phyloP scores from a whole-genome alignment of 2,888 invertebrate genomes.

The Sinelater perroti region DNA sequence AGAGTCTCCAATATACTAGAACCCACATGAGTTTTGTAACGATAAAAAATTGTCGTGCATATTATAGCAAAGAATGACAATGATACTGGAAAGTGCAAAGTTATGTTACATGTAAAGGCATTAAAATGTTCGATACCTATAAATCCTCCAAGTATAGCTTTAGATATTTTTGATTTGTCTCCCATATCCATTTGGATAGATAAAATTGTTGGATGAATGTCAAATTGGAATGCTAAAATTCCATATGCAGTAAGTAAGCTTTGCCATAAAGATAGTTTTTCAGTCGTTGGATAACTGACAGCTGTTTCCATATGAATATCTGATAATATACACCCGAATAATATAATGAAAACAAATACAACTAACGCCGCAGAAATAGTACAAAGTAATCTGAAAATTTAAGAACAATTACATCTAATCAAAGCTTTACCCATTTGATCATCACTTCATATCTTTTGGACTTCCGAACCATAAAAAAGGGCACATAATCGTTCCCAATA shows the following conservation, averaged over 20 bases:
- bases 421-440: not conserved
- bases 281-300: too few species aligned
- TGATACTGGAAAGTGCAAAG: conserved; percentile 61
- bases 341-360: conserved; percentile 68
- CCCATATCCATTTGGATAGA: conserved; percentile 94
- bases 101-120: not conserved
- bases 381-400: conserved; percentile 68
- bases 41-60: conserved; percentile 67
- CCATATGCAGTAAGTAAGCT: conserved; percentile 72
- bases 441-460: conserved; percentile 91
- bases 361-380: conserved; percentile 73
- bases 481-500: conserved; percentile 77
- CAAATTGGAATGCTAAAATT: conserved; percentile 77
- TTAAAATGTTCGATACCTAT: conserved; percentile 61
- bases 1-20: conserved; percentile 75
- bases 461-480: conserved; percentile 90
- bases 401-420: not conserved
- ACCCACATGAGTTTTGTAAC: conserved; percentile 70
- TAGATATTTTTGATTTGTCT: conserved; percentile 75
- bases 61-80: conserved; percentile 72
- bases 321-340: conserved; percentile 71
- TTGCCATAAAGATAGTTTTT: conserved; percentile 56
- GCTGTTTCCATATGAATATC: too few species aligned
- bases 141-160: conserved; percentile 77
- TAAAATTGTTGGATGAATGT: conserved; percentile 84